Base-by-base conservation (phyloP, 2,113 vertebrate genomes). In the Diadophis punctatus region DNA sequence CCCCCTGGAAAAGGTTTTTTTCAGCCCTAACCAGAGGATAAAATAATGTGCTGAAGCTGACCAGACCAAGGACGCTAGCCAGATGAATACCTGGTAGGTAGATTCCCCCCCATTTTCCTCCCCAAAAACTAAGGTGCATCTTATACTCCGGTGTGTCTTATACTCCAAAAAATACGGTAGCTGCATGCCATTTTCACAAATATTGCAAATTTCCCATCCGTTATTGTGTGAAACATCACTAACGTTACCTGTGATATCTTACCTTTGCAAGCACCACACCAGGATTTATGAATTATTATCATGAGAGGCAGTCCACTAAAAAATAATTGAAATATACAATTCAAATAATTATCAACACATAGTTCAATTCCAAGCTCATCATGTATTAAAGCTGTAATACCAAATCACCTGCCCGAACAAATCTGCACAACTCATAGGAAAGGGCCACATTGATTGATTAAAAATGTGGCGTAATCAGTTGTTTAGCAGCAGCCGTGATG, bases 221-320 rank as follows among this genome's bases (percentile, higher is more conserved):
- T 39, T 80, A 80, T 80, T 80, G 34, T 20, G 8, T 7, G 34
- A 90, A 86, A 0, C 90, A 51, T 30, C 89, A 23, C 27, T n/a
- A 86, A 49, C 1, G 11, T 86, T 52, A 88, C 89, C 22, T 85
- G 27, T 43, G 58, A 48, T 20, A 14, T 94, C 95, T 95, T 96
- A 99, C 99, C 99, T 98, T 99, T 99, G 97, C 99, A 99, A 94
- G 99, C 99, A 94, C 99, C 99, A 97, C 99, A 99, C 99, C 99
- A 99, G 74, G 97, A 99, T 95, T 99, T 99, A 96, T 99, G 99
- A 95, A 99, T 98, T 96, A 99, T 98, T 95, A 99, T 97, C 99
- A 99, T 99, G 88, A 99, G 92, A 4, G 99, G 99, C 92, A 99
- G 97, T 9, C 99, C 99, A 92, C 99, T 99, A 96, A 94, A 93